Conservation (phyloP, 2,797 vertebrate species). For the Anguilla marmorata region DNA sequence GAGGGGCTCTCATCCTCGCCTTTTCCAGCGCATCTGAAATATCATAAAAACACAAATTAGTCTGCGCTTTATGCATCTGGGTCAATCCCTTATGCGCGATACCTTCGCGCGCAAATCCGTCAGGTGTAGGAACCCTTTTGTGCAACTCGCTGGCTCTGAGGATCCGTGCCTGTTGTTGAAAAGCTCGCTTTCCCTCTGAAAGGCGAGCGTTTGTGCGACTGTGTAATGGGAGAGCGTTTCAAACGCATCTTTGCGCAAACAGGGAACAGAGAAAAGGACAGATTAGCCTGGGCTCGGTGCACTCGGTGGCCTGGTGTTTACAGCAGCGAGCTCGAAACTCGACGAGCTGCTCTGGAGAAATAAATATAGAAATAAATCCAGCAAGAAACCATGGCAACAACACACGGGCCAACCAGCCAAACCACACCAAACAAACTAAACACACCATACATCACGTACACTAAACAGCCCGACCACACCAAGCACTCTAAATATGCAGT, state of each 20-base stretch:
- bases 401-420: neutral
- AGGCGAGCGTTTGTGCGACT: neutral
- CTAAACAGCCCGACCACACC: neutral
- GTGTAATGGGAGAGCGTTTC: neutral
- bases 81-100: constrained; percentile 28
- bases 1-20: neutral
- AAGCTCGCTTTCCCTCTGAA: neutral
- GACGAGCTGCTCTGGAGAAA: neutral
- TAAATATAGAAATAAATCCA: neutral
- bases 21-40: constrained; percentile 26
- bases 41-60: constrained; percentile 25
- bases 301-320: neutral
- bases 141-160: neutral
- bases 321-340: neutral
- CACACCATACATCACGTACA: neutral
- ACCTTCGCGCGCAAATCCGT: constrained; percentile 29
- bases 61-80: constrained; percentile 32
- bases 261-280: neutral
- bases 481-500: neutral
- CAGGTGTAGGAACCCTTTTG: constrained; percentile 25
- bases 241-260: neutral
- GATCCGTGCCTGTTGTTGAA: constrained; percentile 23
- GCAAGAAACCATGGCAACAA: neutral
- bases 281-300: neutral
- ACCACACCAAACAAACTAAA: neutral